These are phyloP conservation scores for Sarcophilus harrisii DNA, from an alignment of 2,797 vertebrate genomes.

Conservation along the genomic window DNA sequence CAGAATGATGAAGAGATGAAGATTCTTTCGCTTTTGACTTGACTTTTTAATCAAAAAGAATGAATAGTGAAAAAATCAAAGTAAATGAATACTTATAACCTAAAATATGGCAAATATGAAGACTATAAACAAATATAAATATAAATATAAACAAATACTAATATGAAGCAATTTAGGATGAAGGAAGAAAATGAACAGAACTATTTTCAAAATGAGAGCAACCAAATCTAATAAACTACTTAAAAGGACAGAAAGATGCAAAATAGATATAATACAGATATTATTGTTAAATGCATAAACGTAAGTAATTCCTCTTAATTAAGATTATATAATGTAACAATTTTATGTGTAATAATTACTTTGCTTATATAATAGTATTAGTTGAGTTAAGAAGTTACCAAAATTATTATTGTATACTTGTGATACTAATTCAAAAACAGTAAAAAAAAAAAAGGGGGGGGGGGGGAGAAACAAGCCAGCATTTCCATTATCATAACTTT, in stretches of 20 bases:
- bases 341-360: neutral
- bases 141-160: too few species aligned
- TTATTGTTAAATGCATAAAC: neutral
- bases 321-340: neutral
- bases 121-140: neutral
- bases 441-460: too few species aligned
- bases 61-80: neutral
- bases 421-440: conserved; percentile 4
- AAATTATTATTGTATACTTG: neutral
- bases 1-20: neutral
- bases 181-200: neutral
- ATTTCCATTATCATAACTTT: neutral
- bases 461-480: neutral
- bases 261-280: neutral
- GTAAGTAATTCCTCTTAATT: neutral
- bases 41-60: neutral
- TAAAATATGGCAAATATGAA: neutral
- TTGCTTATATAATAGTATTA: neutral
- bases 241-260: neutral
- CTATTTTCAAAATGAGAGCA: neutral
- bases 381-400: neutral
- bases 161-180: neutral
- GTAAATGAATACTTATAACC: neutral
- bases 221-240: neutral
- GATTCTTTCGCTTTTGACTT: neutral